These are phyloP conservation scores for Agrochola lota DNA, from an alignment of 2,888 invertebrate genomes.

Conservation along the genomic window DNA sequence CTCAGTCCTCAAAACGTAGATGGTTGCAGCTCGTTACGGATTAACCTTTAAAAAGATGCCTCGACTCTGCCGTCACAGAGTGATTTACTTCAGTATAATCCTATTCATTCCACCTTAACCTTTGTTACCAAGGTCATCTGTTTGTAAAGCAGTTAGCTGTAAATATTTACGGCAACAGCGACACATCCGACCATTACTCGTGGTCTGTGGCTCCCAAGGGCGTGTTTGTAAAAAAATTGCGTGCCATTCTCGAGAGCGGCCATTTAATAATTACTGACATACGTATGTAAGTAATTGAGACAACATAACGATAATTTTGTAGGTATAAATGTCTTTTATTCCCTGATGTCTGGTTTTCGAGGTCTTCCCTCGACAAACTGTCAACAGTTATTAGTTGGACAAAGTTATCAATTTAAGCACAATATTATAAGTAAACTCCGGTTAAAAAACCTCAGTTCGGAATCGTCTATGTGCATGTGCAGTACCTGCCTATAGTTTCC, in stretches of 20 bases:
- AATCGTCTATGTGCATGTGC: no score
- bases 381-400: no score
- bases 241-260: slow-evolving; percentile 32
- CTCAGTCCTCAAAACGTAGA: background rate
- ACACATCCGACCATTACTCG: slow-evolving; percentile 36
- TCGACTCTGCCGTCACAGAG: background rate
- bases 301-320: background rate
- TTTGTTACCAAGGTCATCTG: slow-evolving; percentile 13
- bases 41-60: background rate
- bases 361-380: no score
- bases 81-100: background rate
- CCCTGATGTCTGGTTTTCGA: background rate
- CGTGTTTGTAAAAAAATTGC: slow-evolving; percentile 55
- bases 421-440: no score
- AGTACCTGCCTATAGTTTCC: no score
- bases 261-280: slow-evolving; percentile 41
- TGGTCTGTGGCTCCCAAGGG: slow-evolving; percentile 45
- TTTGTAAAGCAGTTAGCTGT: slow-evolving; percentile 38
- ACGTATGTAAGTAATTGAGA: slow-evolving; percentile 21
- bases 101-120: background rate
- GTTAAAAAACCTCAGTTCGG: no score
- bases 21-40: background rate
- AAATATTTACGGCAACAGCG: slow-evolving; percentile 47
- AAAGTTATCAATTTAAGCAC: no score
- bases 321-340: background rate